These are phyloP conservation scores for Furcifer pardalis DNA, from an alignment of 2,797 vertebrate species.

Conservation along the genomic window DNA sequence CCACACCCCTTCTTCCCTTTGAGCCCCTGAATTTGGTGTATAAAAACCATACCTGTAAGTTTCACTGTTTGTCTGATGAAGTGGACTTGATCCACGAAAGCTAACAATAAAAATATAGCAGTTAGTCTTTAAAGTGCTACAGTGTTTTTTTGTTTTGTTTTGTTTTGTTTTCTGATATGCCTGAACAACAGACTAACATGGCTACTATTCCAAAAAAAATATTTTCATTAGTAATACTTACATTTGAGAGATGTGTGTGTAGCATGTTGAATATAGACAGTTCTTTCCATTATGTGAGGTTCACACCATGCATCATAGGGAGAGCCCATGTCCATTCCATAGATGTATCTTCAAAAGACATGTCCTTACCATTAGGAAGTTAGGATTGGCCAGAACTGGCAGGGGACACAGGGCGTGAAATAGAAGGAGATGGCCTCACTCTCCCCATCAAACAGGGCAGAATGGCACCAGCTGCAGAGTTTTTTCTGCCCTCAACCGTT, in stretches of 20 bases:
- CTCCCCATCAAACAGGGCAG: not conserved
- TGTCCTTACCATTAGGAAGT: not conserved
- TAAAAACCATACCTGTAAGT: too few relatives aligned
- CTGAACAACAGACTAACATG: too few relatives aligned
- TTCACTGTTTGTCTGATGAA: too few relatives aligned
- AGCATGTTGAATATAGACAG: not conserved
- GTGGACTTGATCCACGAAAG: too few relatives aligned
- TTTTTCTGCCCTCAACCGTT: too few relatives aligned
- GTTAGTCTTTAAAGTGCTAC: too few relatives aligned
- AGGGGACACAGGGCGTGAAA: not conserved
- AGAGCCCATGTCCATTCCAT: not conserved
- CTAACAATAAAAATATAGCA: too few relatives aligned
- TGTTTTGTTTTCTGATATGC: too few relatives aligned
- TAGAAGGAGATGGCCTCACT: not conserved
- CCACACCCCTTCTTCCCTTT: too few relatives aligned
- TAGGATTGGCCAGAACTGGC: not conserved
- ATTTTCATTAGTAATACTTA: not conserved
- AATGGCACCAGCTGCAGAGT: not conserved
- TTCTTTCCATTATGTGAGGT: not conserved
- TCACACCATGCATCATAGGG: not conserved
- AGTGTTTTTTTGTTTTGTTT: too few relatives aligned
- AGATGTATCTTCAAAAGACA: not conserved
- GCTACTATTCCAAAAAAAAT: too few relatives aligned
- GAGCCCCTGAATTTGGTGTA: too few relatives aligned
- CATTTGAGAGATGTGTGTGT: not conserved